phyloP scores from a whole-genome alignment of 1,140 invertebrate genomes.

The Tetragonula clypearis region DNA sequence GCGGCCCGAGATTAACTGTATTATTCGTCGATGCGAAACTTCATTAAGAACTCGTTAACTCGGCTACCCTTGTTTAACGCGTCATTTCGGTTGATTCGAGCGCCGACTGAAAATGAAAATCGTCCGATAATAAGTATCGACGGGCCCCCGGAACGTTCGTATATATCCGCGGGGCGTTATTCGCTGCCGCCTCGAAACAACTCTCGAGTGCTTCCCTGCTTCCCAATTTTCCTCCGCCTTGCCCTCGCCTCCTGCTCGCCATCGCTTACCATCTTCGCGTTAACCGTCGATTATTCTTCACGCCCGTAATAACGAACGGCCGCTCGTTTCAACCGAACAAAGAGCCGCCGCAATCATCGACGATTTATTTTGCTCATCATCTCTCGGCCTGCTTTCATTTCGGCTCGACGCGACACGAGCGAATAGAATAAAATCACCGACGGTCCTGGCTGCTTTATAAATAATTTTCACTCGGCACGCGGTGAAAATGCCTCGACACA shows the following conservation, averaged over 20 bases:
- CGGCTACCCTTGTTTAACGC: slow-evolving; percentile 6
- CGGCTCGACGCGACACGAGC: background rate
- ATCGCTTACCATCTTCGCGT: background rate
- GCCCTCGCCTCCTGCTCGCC: no score
- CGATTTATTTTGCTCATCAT: slow-evolving; percentile 17
- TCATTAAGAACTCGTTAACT: slow-evolving; percentile 10
- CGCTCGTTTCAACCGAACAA: background rate
- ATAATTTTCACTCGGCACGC: background rate
- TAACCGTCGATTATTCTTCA: background rate
- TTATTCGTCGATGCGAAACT: slow-evolving; percentile 14
- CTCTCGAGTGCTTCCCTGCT: background rate
- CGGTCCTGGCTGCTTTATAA: background rate
- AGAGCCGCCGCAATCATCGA: background rate
- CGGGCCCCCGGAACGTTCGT: no score
- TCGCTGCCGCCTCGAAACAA: background rate
- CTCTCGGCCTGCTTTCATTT: background rate
- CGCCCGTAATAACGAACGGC: background rate
- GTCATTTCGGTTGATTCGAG: background rate
- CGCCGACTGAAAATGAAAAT: background rate
- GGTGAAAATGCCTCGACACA: background rate
- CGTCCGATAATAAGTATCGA: background rate
- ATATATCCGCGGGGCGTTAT: no score
- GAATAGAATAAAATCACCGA: slow-evolving; percentile 4
- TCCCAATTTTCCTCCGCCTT: background rate
- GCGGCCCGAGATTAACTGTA: background rate